phyloP scores from a whole-genome alignment of 2,797 vertebrate species.

The Aselliscus stoliczkanus region DNA sequence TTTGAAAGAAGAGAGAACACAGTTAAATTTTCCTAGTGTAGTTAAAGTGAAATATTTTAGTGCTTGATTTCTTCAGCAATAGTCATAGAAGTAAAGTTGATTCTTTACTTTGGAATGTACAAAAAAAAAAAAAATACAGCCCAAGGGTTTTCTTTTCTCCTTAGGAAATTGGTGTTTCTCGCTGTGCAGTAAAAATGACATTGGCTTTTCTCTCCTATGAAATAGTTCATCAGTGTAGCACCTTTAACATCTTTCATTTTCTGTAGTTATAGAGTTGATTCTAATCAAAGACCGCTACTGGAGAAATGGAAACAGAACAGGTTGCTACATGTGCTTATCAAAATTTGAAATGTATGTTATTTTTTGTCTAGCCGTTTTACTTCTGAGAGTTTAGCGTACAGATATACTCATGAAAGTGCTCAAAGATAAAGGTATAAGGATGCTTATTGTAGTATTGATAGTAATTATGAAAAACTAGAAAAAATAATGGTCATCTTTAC shows the following conservation, averaged over 20 bases:
- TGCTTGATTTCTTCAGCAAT: neutral
- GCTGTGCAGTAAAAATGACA: neutral
- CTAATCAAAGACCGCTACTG: neutral
- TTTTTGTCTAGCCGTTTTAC: neutral
- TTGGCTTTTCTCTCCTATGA: constrained; percentile 19
- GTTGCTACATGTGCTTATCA: neutral
- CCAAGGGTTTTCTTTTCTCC: neutral
- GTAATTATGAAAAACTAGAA: neutral
- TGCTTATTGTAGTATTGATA: neutral
- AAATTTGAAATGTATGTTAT: neutral
- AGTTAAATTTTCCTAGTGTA: constrained; percentile 43
- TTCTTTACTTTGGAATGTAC: constrained; percentile 26
- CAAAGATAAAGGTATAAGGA: neutral
- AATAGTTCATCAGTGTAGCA: constrained; percentile 49
- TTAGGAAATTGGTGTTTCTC: constrained; percentile 7
- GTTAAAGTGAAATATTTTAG: constrained; percentile 28
- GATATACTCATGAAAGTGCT: neutral
- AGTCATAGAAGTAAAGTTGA: neutral
- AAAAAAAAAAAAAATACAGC: constrained; percentile 17
- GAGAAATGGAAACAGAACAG: neutral
- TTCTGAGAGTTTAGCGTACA: constrained; percentile 21
- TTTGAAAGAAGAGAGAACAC: constrained; percentile 48
- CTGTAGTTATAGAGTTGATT: neutral
- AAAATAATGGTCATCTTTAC: neutral
- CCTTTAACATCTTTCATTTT: constrained; percentile 48